Evolutionary conservation across 2,113 vertebrate genomes (phyloP), one percentile per base, ranked within the genome.

Genomic region (Oryzias celebensis): DNA sequence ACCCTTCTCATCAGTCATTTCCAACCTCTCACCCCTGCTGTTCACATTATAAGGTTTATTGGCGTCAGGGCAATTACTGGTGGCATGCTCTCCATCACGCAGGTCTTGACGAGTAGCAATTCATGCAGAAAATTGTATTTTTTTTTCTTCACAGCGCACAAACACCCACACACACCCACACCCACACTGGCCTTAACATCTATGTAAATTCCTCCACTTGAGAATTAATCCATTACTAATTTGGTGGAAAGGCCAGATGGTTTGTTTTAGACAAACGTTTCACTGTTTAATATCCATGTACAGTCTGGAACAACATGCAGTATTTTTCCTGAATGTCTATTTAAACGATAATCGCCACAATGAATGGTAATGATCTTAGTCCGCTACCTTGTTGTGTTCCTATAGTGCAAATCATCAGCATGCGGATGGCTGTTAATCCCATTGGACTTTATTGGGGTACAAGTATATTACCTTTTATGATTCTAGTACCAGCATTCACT

Each of bases 81-180:
- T 62, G 49, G 41, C n/a, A 55, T 14, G 12, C 57, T 58, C 46
- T 57, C 45, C 24, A 41, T n/a, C 10, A 41, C 56, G 36, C 50
- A 63, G 62, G 56, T 71, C 61, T 53, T 59, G 48, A 50, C 54
- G 48, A 74, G 57, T 23, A 62, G 49, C 52, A 77, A 82, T 73
- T 80, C 77, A 73, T 46, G 50, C 83, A 73, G 84, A 83, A 85
- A 86, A 89, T 74, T 68, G 58, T 61, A 72, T 85, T 76, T 77
- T 78, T 68, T 69, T 71, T 46, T 70, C 62, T 36, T 10, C 36
- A 36, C 10, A 36, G 8, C 36, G 10, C 36, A 36, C 36, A 36
- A 36, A 36, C 36, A 36, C 36, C 36, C 36, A 36, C 36, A 2
- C 36, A 36, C 36, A 49, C 22, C 26, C 68, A 66, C 65, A 71